phyloP scores from a whole-genome alignment of 2,888 invertebrate species.

The Saturnia japonica region DNA sequence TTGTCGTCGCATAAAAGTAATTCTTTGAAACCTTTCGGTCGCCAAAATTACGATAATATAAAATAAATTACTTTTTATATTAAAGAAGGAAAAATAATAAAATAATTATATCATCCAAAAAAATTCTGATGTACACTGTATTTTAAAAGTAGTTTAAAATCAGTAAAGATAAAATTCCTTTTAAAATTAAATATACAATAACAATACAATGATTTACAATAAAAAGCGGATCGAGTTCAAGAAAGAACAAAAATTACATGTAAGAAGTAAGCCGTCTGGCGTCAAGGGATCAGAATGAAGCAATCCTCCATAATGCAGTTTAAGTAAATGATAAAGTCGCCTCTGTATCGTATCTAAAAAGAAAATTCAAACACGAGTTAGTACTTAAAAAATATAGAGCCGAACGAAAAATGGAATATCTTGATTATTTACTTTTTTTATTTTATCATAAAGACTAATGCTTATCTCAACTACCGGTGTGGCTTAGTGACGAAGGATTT shows the following conservation, averaged over 20 bases:
- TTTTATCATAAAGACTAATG: not conserved
- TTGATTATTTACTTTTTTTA: not conserved
- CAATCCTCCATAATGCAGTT: not conserved
- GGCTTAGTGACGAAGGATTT: too few species aligned
- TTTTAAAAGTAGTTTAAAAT: too few species aligned
- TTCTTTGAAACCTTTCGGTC: slow-evolving; percentile 41
- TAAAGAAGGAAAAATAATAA: too few species aligned
- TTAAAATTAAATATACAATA: not conserved
- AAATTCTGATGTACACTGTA: too few species aligned
- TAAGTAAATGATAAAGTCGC: not conserved
- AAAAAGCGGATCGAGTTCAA: not conserved
- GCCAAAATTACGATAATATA: slow-evolving; percentile 21
- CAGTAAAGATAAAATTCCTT: too few species aligned
- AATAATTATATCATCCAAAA: too few species aligned
- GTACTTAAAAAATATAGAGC: not conserved
- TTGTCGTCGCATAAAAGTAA: slow-evolving; percentile 34
- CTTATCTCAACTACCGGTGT: too few species aligned
- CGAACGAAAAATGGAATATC: too few species aligned
- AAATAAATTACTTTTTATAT: too few species aligned
- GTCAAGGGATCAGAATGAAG: not conserved
- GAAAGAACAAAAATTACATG: not conserved
- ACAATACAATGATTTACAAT: too few species aligned
- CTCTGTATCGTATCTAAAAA: not conserved
- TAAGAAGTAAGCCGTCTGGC: not conserved
- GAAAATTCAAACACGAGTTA: not conserved